Evolutionary conservation across 2,888 invertebrate genomes (phyloP), one percentile per base, ranked within the genome.

Genomic region (Pseudanteris insignis): DNA sequence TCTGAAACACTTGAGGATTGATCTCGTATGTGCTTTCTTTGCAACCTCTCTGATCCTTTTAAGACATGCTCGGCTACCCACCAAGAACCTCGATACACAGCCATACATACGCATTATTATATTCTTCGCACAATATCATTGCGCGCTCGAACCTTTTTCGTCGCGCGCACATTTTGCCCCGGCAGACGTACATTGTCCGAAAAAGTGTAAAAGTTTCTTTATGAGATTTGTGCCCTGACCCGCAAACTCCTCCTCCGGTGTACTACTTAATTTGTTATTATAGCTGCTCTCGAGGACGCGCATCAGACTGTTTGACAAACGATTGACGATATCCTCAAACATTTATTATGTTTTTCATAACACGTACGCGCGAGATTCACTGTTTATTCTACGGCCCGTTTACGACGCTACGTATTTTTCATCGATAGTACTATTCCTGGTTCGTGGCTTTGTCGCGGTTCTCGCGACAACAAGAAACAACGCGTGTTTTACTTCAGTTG

Each of bases 271-370:
- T 78, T 74, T 78, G 76, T 78, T 79, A 71, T 78, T 76, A 70
- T 78, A 78, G 78, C 78, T 78, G 78, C 73, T 21, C 40, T 72
- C 62, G 67, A 72, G 65, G 67, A 59, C 67, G 67, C 54, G 63
- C 63, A 71, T 73, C 68, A 60, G 60, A 61, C 67, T 70, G 67
- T 71, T 70, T 69, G 66, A 57, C 46, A 62, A 51, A 21, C 38
- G 63, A 64, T 60, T 57, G 65, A 65, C 53, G 62, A 65, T 65
- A 69, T 68, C 69, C 66, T 75, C 74, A 74, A 76, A 76, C 77
- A 77, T 78, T 78, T 75, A 78, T 78, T 78, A 78, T 78, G 72
- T 74, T 77, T 76, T 72, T 69, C 67, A 72, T 77, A 74, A 76
- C 76, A 73, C 75, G 66, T 70, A 60, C 13, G 57, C 38, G 7